Percentiles rank a stretch among this genome's conserved stretches.
phyloP scores from a whole-genome alignment of 2,113 vertebrate genomes.

The Sinocyclocheilus rhinocerous region DNA sequence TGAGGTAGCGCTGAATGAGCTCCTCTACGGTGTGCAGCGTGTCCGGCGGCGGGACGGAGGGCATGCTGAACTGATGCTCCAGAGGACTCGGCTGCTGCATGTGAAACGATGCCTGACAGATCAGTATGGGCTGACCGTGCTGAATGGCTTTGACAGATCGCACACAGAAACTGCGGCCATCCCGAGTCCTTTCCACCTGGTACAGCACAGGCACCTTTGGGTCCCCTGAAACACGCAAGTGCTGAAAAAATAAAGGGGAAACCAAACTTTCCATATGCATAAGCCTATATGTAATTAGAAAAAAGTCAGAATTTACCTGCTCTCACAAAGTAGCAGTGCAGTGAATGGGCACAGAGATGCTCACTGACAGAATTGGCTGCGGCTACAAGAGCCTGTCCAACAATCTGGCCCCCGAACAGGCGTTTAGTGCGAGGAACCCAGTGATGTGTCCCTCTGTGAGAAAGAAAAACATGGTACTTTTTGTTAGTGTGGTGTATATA shows the following conservation, averaged over 20 bases:
- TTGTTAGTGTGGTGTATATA: neutral
- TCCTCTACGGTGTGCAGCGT: conserved; percentile 80
- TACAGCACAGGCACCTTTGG: conserved; percentile 90
- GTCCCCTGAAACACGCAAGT: conserved; percentile 77
- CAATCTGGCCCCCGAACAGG: conserved; percentile 92
- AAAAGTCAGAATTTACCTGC: conserved; percentile 71
- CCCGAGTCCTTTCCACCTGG: conserved; percentile 86
- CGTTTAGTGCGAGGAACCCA: conserved; percentile 84
- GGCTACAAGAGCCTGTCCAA: conserved; percentile 91
- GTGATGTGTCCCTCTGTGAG: conserved; percentile 84
- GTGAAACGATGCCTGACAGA: conserved; percentile 92
- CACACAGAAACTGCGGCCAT: conserved; percentile 88
- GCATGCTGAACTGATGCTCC: conserved; percentile 92
- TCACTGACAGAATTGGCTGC: conserved; percentile 86
- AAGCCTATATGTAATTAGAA: neutral
- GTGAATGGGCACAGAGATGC: conserved; percentile 82
- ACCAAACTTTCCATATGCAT: neutral
- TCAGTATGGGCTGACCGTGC: conserved; percentile 87
- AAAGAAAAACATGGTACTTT: neutral
- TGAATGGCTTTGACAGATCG: conserved; percentile 91
- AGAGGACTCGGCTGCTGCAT: conserved; percentile 81
- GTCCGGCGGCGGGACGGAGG: conserved; percentile 80
- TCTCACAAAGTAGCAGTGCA: conserved; percentile 95
- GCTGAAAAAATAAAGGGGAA: neutral
- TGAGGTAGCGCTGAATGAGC: conserved; percentile 82